Evolutionary conservation across 2,113 vertebrate genomes (phyloP).

Genomic region (Entosphenus tridentatus): DNA sequence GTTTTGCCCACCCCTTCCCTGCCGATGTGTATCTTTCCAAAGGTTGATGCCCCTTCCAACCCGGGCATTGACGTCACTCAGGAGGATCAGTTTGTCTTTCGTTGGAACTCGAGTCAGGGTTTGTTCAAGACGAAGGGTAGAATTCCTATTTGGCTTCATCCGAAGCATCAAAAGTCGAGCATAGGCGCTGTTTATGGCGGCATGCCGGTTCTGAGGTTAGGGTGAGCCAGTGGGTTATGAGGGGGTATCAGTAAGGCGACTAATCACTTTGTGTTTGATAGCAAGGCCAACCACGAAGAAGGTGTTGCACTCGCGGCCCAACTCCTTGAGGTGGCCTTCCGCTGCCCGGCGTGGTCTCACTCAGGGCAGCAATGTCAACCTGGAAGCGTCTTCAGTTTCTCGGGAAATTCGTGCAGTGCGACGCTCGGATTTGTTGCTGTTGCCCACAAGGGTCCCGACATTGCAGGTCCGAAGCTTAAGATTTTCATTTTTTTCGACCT

Average conservation of each 20-base stretch:
- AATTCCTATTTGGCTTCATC: neutral
- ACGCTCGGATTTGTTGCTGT: no score
- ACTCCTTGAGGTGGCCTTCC: no score
- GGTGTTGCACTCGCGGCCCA: no score
- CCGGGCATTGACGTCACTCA: slow-evolving; percentile 8
- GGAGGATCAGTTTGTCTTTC: neutral
- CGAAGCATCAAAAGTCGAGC: neutral
- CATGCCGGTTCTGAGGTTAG: neutral
- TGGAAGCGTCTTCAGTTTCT: no score
- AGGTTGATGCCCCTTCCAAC: slow-evolving; percentile 1
- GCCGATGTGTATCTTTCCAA: slow-evolving; percentile 7
- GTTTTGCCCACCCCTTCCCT: slow-evolving; percentile 9
- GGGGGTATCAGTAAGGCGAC: neutral
- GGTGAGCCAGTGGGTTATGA: neutral
- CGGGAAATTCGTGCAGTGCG: no score
- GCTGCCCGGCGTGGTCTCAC: no score
- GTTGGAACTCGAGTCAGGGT: neutral
- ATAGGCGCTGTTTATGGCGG: neutral
- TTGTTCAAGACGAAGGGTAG: neutral
- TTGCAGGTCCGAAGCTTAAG: no score
- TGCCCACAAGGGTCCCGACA: no score
- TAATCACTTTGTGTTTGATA: no score
- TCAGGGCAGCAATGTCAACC: no score
- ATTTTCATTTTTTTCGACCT: no score
- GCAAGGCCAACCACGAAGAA: no score